These are phyloP conservation scores for Mohoua ochrocephala DNA, from an alignment of 2,113 vertebrate genomes.

Conservation along the genomic window DNA sequence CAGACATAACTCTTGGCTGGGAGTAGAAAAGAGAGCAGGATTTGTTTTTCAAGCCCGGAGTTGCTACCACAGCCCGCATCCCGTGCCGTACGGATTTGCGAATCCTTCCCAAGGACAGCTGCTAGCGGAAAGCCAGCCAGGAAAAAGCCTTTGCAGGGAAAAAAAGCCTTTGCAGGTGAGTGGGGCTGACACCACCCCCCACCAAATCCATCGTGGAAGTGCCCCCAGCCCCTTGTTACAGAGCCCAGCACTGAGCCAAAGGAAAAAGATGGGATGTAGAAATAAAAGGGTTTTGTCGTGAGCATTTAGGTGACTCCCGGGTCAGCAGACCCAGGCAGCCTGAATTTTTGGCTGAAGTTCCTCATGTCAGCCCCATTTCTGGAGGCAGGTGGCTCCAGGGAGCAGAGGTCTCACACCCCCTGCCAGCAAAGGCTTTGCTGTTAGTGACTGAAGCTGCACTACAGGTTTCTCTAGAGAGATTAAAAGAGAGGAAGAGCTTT, in stretches of 20 bases:
- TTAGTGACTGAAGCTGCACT: conserved; percentile 6
- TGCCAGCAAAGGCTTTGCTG: not conserved
- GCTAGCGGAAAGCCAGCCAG: not conserved
- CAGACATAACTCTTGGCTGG: not conserved
- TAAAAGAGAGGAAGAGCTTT: not conserved
- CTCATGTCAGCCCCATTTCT: not conserved
- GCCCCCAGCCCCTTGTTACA: not conserved
- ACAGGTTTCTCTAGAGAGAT: not conserved
- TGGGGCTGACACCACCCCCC: not conserved
- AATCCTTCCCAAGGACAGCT: not conserved
- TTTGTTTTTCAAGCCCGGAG: not conserved
- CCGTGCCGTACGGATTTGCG: fast-evolving
- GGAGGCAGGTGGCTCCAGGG: not conserved
- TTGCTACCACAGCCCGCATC: not conserved
- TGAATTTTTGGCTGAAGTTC: not conserved
- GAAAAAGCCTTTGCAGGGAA: not conserved
- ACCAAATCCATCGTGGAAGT: fast-evolving
- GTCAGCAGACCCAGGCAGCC: not conserved
- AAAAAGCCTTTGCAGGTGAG: not conserved
- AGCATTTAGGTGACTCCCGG: fast-evolving
- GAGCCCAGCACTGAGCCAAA: not conserved
- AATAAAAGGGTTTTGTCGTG: not conserved
- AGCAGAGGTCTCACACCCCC: not conserved
- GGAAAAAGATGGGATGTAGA: not conserved
- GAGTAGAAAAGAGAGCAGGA: not conserved